phyloP scores from a whole-genome alignment of 2,113 vertebrate species.

The Mesitornis unicolor region DNA sequence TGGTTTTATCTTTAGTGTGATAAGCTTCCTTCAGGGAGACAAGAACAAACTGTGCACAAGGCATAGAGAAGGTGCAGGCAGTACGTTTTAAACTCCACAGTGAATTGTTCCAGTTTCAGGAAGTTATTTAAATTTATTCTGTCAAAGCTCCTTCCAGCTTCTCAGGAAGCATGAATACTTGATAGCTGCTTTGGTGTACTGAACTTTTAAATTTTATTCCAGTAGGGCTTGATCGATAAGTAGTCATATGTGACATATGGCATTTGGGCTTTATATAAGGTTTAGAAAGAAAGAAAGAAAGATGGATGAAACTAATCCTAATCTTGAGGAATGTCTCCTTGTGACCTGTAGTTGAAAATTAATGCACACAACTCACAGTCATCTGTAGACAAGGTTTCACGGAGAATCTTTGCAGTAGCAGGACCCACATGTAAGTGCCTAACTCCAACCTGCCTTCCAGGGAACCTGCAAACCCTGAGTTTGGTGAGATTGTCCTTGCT shows the following conservation, averaged over 20 bases:
- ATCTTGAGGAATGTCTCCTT: background rate
- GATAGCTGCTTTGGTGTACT: background rate
- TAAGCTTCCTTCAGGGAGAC: slow-evolving; percentile 17
- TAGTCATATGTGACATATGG: background rate
- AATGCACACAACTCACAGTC: background rate
- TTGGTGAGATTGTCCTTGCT: background rate
- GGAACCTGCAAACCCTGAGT: background rate
- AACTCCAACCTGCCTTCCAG: background rate
- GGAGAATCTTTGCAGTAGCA: background rate
- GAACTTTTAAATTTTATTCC: background rate
- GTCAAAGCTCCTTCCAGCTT: background rate
- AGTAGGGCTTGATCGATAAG: background rate
- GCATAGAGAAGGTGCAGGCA: background rate
- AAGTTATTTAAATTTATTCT: background rate
- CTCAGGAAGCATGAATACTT: background rate
- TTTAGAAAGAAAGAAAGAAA: background rate
- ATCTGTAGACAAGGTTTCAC: background rate
- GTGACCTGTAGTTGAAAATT: background rate
- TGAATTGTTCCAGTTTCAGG: background rate
- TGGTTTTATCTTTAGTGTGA: slow-evolving; percentile 16
- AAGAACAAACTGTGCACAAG: background rate
- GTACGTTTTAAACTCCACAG: background rate
- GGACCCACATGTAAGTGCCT: background rate
- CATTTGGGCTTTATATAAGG: background rate
- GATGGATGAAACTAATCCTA: background rate